These are phyloP conservation scores for Regulus satrapa DNA, from an alignment of 2,113 vertebrate genomes.

Conservation along the genomic window DNA sequence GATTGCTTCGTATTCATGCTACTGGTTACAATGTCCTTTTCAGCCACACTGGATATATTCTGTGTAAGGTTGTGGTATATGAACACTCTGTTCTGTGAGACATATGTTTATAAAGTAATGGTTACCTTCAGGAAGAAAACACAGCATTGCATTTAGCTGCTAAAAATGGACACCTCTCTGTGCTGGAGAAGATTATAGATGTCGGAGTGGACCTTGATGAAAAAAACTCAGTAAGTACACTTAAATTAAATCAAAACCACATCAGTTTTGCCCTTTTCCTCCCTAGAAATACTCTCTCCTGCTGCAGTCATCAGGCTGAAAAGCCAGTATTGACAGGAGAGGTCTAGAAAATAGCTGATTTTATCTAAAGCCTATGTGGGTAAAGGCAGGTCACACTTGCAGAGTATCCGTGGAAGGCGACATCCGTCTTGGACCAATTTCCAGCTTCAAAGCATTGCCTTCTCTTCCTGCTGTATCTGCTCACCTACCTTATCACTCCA, in stretches of 20 bases:
- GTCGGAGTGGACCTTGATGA: constrained; percentile 74
- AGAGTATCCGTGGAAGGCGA: background rate
- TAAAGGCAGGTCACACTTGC: background rate
- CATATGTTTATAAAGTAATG: background rate
- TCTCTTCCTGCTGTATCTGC: background rate
- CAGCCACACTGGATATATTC: background rate
- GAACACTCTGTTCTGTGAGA: background rate
- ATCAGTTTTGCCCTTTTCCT: background rate
- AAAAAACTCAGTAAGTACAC: constrained; percentile 76
- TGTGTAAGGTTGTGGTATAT: background rate
- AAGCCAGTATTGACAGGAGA: background rate
- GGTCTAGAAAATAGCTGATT: background rate
- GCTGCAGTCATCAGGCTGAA: background rate
- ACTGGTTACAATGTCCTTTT: background rate
- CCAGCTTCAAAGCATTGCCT: background rate
- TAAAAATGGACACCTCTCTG: constrained; percentile 71
- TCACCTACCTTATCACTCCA: background rate
- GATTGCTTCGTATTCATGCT: background rate
- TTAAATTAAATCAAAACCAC: background rate
- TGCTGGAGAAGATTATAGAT: constrained; percentile 79
- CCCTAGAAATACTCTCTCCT: background rate
- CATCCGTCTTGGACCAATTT: background rate
- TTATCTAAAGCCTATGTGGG: background rate
- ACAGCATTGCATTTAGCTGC: constrained; percentile 84
- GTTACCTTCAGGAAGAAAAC: constrained; percentile 78